phyloP scores from a whole-genome alignment of 1,140 invertebrate genomes.

The Lepidurus packardi region DNA sequence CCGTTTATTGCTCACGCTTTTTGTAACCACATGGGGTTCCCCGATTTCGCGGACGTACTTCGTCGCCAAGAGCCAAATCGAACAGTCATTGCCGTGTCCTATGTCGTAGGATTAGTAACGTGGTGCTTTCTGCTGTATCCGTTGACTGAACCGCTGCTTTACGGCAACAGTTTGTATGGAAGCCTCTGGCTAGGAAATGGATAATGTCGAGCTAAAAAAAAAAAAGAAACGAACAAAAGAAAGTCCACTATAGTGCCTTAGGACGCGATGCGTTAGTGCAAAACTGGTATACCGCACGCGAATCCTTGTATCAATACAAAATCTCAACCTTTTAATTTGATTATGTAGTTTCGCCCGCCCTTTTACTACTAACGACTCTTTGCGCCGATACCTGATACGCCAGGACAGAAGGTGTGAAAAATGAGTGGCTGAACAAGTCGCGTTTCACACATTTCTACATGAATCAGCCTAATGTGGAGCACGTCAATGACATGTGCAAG shows the following conservation, averaged over 20 bases:
- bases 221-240: background rate
- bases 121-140: constrained; percentile 74
- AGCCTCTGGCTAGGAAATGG: background rate
- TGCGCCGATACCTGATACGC: background rate
- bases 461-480: background rate
- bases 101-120: constrained; percentile 64
- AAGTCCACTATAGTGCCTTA: constrained; percentile 19
- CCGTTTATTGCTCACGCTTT: constrained; percentile 86
- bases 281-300: background rate
- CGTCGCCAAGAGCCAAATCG: constrained; percentile 59
- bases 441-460: background rate
- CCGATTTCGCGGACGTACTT: constrained; percentile 72
- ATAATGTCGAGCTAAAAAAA: background rate
- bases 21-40: constrained; percentile 94
- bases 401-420: background rate
- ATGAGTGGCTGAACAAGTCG: background rate
- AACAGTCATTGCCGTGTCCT: constrained; percentile 58
- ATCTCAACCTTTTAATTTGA: background rate
- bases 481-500: constrained; percentile 1
- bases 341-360: background rate
- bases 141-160: constrained; percentile 69
- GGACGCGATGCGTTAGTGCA: background rate
- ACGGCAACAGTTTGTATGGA: constrained; percentile 52
- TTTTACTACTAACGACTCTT: background rate
- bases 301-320: constrained; percentile 11